Evolutionary conservation across 2,888 invertebrate species (phyloP), one percentile per base, ranked within the genome.

Genomic region (Eulithis testata): DNA sequence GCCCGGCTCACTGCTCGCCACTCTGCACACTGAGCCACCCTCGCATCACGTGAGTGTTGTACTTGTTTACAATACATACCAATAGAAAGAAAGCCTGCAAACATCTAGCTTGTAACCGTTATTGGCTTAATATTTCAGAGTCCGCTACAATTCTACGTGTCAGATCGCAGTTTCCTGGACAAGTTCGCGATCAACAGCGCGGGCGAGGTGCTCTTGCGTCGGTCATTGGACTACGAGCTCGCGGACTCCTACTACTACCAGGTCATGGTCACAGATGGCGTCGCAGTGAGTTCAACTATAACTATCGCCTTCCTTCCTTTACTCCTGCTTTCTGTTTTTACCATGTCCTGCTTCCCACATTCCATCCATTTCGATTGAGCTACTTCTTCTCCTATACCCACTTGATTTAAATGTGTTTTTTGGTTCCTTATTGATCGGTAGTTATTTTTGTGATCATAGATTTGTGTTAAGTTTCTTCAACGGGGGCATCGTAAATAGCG

Each of bases 251-350:
- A 97, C 84, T 91, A 94, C 65, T 97, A 98, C 84, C 95, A 96
- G 77, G 96, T 97, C 49, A 95, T 96, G 85, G 97, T 97, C 57
- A 96, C 97, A 0, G 97, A 98, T 86, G 96, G 96, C 12, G 84
- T 92, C 69, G 95, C 95, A 75, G 96, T 96, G 84, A 90, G 94
- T 31, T 31, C 31, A 31, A 31, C 21, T 21, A 21, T 31, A 31
- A 31, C 5, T 6, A 31, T 31, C 6, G 1, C 3, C 6, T 6
- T 31, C 6, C 31, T 31, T 5, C 31, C 31, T 6, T 3, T 31
- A 31, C 31, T 6, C 3, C 31, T 31, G 31, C 3, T 21, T 21
- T 21, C 31, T 6, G 1, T 31, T 6, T 31, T 31, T 31, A 31
- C 6, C 21, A 21, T 21, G 21, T 21, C 21, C 21, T 21, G 21